phyloP scores from a whole-genome alignment of 1,140 invertebrate genomes.

The Potamilus streckersoni region DNA sequence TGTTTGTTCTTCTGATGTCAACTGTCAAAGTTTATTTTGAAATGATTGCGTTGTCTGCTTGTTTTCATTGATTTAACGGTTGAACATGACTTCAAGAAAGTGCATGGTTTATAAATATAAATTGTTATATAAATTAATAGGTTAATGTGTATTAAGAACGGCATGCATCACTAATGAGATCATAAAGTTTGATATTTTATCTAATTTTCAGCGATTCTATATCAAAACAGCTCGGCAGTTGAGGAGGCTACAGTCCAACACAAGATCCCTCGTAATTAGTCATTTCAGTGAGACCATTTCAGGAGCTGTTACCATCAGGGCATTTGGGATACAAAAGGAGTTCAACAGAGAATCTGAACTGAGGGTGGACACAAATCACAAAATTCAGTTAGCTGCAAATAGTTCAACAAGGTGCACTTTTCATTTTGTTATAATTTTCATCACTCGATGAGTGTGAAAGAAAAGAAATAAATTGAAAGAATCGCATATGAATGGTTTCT shows the following conservation, averaged over 20 bases:
- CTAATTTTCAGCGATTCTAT: conserved; percentile 84
- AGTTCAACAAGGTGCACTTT: conserved; percentile 54
- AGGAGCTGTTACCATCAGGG: conserved; percentile 72
- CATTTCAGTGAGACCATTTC: conserved; percentile 70
- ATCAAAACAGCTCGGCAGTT: conserved; percentile 79
- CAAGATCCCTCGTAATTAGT: conserved; percentile 70
- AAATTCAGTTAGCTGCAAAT: conserved; percentile 50
- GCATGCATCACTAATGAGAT: not conserved
- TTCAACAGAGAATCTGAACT: conserved; percentile 70
- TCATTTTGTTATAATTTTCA: no score
- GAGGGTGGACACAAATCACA: conserved; percentile 59
- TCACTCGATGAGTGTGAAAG: no score
- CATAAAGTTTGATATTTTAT: not conserved
- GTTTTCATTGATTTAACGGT: not conserved
- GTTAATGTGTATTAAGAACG: no score
- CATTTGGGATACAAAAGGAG: conserved; percentile 67
- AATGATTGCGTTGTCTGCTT: not conserved
- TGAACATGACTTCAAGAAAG: not conserved
- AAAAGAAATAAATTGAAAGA: no score
- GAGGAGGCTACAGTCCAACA: conserved; percentile 69
- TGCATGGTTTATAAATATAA: no score
- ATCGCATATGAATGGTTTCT: no score
- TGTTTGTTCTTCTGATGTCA: no score
- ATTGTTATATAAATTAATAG: no score
- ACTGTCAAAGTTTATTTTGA: no score